Evolutionary conservation across 2,888 invertebrate genomes (phyloP), one percentile per base, ranked within the genome.

Genomic region (Oligia latruncula): DNA sequence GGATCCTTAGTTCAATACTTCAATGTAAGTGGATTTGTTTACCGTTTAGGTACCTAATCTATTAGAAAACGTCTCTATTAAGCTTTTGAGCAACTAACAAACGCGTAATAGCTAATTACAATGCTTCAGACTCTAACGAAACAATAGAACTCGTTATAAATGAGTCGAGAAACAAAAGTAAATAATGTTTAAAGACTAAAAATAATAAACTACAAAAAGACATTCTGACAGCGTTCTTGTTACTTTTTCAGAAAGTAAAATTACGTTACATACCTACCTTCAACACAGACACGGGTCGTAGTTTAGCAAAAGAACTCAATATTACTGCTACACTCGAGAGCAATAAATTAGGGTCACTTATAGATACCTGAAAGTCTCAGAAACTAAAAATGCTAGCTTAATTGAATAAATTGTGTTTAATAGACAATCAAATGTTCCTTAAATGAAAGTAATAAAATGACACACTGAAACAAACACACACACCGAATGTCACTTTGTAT

Each of bases 231-330:
- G 70, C 49, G n/a, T 67, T 40, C 73, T 77, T 78, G 81, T 81
- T 75, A 73, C 49, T 74, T 85, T 82, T 84, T 73, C 76, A 77
- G 66, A 78, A 77, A 80, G 88, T 85, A 84, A 82, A 86, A 87
- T 83, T 83, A 85, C 71, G 78, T 83, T 76, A 81, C 80, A 78
- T 82, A 55, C 60, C 55, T 60, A 83, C 70, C 78, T 67, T 64
- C 68, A 81, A 82, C 84, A 81, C 76, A 87, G 89, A 90, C 87
- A 78, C 80, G 85, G 88, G 88, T 86, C 74, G 78, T 75, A 83
- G 77, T 86, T 87, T 81, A 75, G 77, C 71, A 79, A 78, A 77
- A 82, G 78, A 82, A 80, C 75, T 84, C 82, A 80, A 88, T 88
- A 88, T 84, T 83, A 81, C 81, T 83, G 23, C 77, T 81, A 46